Evolutionary conservation across 2,113 vertebrate species (phyloP).

Genomic region (Melanocharis versteri): DNA sequence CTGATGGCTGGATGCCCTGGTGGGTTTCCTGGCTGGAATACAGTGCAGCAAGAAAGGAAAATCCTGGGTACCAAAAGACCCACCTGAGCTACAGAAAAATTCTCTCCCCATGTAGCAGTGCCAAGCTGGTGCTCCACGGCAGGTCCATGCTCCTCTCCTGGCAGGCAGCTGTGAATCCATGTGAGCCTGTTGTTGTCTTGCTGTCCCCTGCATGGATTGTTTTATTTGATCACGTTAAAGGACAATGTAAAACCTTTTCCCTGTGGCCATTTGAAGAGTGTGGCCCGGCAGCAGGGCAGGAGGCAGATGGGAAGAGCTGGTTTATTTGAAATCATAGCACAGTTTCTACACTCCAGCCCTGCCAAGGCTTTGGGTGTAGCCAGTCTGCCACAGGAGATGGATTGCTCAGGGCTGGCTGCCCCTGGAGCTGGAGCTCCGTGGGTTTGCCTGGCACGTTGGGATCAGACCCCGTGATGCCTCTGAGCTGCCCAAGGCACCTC

Average conservation of each 20-base stretch:
- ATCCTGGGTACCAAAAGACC: neutral
- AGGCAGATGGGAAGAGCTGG: neutral
- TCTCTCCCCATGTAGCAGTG: rapidly evolving
- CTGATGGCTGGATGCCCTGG: neutral
- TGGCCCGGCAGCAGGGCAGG: neutral
- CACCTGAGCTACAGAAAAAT: neutral
- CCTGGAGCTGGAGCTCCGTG: neutral
- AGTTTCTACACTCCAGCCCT: neutral
- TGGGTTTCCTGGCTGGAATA: neutral
- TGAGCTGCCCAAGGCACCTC: neutral
- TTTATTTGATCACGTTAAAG: neutral
- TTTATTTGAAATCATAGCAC: neutral
- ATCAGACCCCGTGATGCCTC: neutral
- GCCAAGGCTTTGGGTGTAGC: slow-evolving; percentile 39
- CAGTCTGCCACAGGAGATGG: neutral
- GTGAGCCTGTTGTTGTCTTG: neutral
- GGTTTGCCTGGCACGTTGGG: neutral
- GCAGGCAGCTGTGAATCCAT: neutral
- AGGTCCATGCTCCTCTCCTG: neutral
- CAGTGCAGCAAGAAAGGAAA: neutral
- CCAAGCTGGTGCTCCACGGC: rapidly evolving
- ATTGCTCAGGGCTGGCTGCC: neutral
- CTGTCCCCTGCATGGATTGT: neutral
- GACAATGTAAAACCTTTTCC: neutral
- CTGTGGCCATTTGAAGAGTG: neutral